These are phyloP conservation scores for Entomobrya proxima DNA, from an alignment of 2,888 invertebrate species.

Conservation along the genomic window DNA sequence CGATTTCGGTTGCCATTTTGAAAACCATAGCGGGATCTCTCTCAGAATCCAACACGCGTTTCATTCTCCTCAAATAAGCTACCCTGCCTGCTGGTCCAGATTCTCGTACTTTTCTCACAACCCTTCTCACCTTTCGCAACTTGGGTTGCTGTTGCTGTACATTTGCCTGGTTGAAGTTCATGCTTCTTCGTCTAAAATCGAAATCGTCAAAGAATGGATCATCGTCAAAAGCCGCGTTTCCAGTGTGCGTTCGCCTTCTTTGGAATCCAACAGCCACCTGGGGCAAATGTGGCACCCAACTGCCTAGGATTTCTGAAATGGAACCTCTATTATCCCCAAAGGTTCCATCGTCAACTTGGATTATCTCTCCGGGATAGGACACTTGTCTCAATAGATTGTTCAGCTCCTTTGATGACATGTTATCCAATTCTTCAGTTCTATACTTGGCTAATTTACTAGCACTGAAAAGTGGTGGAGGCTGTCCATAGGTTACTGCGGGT, in stretches of 20 bases:
- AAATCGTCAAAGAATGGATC: constrained; percentile 73
- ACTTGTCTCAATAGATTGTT: constrained; percentile 31
- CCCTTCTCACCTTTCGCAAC: constrained; percentile 39
- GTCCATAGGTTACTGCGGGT: not conserved
- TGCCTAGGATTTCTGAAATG: not conserved
- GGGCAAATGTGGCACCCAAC: constrained; percentile 55
- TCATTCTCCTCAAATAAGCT: constrained; percentile 51
- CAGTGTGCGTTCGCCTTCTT: constrained; percentile 41
- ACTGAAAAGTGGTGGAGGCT: constrained; percentile 2
- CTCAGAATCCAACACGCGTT: constrained; percentile 43
- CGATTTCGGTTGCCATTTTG: constrained; percentile 68
- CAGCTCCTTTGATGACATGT: constrained; percentile 32
- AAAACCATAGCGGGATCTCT: constrained; percentile 67
- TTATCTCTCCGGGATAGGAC: not conserved
- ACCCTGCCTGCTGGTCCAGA: constrained; percentile 23
- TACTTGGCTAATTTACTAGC: constrained; percentile 13
- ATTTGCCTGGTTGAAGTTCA: not conserved
- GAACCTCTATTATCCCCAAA: not conserved
- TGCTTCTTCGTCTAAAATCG: constrained; percentile 41
- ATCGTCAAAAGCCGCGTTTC: constrained; percentile 60
- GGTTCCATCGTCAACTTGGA: not conserved
- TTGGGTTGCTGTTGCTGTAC: not conserved
- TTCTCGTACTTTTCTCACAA: constrained; percentile 22
- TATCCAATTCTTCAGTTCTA: constrained; percentile 45
- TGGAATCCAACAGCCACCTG: constrained; percentile 52